A percentile compares a stretch with the other conserved stretches of the same genome.
Evolutionary conservation across 1,140 invertebrate genomes (phyloP).

Genomic region (Acromyrmex heyeri): DNA sequence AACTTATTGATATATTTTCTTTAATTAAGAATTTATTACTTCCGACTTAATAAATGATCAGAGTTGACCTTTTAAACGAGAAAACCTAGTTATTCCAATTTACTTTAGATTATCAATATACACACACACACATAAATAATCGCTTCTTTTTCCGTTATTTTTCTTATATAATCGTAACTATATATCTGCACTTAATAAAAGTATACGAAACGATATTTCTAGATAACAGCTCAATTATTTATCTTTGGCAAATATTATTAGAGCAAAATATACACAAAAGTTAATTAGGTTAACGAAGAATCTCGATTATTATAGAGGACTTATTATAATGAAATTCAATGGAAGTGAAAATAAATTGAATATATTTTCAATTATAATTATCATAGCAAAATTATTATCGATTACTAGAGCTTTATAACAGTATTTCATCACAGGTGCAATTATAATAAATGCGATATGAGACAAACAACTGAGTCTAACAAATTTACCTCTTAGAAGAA

Average conservation of each 20-base stretch:
- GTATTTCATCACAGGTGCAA: not conserved
- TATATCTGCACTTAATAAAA: not conserved
- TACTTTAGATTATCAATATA: not conserved
- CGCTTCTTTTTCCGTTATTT: not conserved
- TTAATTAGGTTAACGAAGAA: conserved; percentile 3
- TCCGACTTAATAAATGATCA: too few relatives aligned
- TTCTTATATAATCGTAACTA: not conserved
- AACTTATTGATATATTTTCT: too few relatives aligned
- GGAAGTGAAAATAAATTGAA: not conserved
- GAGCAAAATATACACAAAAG: not conserved
- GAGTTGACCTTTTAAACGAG: not conserved
- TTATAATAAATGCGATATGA: not conserved
- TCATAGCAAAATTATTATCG: not conserved
- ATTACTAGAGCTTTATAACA: not conserved
- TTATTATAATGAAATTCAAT: conserved; percentile 5
- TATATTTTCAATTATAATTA: not conserved
- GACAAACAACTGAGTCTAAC: not conserved
- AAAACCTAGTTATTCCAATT: not conserved
- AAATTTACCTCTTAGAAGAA: not conserved
- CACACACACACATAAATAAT: not conserved
- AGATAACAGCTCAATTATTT: not conserved
- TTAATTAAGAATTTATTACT: too few relatives aligned
- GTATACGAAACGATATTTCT: not conserved
- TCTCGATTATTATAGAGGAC: not conserved
- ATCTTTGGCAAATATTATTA: not conserved